Conservation (phyloP, 1,140 invertebrate species). For the Panulirus ornatus region DNA sequence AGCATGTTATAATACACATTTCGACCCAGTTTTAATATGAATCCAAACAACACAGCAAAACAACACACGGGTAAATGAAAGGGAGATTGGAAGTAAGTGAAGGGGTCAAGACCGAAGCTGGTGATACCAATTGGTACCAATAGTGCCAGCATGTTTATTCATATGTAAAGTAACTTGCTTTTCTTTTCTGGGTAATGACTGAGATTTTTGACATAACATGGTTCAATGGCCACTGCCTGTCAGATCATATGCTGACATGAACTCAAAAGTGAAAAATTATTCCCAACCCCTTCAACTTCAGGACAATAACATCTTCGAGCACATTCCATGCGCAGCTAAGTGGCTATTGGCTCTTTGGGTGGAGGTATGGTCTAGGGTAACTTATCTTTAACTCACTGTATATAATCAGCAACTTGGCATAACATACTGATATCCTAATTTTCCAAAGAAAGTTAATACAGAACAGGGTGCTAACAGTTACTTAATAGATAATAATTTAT, state of each 20-base stretch:
- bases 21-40: conserved; percentile 5
- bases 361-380: background rate
- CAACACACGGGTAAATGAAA: background rate
- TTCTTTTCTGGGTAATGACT: too few species aligned
- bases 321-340: conserved; percentile 57
- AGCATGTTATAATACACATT: conserved; percentile 12
- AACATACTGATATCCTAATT: background rate
- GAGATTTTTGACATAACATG: too few species aligned
- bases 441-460: too few species aligned
- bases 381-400: background rate
- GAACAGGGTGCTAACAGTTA: too few species aligned
- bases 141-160: background rate
- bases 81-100: background rate
- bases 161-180: too few species aligned
- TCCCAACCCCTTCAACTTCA: conserved; percentile 53
- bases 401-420: background rate
- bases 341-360: conserved; percentile 31
- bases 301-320: conserved; percentile 33
- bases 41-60: conserved; percentile 17
- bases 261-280: background rate
- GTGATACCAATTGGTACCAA: background rate
- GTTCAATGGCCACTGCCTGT: too few species aligned
- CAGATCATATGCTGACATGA: too few species aligned
- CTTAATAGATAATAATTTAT: background rate
- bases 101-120: conserved; percentile 40